Evolutionary conservation across 2,113 vertebrate species (phyloP).

Genomic region (Burhinus bistriatus): DNA sequence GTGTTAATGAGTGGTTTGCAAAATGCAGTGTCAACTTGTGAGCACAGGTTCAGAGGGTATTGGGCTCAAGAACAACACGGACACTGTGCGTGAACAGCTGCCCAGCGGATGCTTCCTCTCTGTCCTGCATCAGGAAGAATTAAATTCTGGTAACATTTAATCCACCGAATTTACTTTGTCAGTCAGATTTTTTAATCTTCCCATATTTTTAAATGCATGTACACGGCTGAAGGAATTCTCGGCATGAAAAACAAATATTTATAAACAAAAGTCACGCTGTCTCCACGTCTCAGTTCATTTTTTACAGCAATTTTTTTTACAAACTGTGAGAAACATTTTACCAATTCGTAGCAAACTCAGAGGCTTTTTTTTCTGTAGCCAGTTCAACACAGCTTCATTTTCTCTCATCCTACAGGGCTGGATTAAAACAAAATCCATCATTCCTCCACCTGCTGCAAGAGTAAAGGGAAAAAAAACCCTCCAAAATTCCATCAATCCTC

Average conservation of each 20-base stretch:
- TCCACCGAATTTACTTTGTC: not conserved
- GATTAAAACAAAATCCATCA: conserved; percentile 27
- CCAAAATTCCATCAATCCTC: not conserved
- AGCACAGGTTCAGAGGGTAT: not conserved
- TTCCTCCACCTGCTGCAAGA: not conserved
- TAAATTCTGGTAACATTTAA: not conserved
- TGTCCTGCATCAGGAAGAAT: not conserved
- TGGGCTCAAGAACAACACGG: accelerated
- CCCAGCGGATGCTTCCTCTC: not conserved
- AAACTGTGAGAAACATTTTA: not conserved
- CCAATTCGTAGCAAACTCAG: not conserved
- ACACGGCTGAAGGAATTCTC: conserved; percentile 7
- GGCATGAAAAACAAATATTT: conserved; percentile 38
- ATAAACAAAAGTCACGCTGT: conserved; percentile 28
- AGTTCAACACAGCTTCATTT: not conserved
- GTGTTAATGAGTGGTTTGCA: not conserved
- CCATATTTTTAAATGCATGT: not conserved
- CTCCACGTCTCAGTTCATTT: not conserved
- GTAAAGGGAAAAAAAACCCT: not conserved
- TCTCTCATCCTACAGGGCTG: not conserved
- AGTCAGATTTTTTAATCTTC: not conserved
- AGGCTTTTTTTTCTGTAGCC: not conserved
- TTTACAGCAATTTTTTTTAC: conserved; percentile 8
- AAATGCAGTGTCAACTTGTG: not conserved
- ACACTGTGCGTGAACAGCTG: not conserved